A percentile compares a stretch with the other conserved stretches of the same genome.
Evolutionary conservation across 2,888 invertebrate genomes (phyloP).

Genomic region (Cephus spinipes): DNA sequence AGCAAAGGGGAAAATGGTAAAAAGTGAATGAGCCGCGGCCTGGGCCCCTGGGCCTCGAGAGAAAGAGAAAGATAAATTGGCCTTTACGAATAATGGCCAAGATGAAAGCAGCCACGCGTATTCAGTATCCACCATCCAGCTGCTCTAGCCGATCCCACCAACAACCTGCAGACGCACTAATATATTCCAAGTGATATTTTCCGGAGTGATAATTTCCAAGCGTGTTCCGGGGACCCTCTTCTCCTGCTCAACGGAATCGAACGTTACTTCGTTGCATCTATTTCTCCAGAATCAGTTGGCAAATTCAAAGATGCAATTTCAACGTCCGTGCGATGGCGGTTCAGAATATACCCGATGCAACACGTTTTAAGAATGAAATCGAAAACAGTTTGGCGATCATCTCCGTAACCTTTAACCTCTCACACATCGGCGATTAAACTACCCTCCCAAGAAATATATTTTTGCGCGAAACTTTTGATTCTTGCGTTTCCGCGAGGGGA

Average conservation of each 20-base stretch:
- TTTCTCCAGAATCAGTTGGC: too few species aligned
- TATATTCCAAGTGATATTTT: constrained; percentile 43
- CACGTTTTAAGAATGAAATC: too few species aligned
- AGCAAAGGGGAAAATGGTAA: constrained; percentile 29
- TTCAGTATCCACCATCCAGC: neutral
- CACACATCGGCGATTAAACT: constrained; percentile 14
- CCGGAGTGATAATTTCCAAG: too few species aligned
- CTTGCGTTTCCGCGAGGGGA: constrained; percentile 24
- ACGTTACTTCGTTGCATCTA: too few species aligned
- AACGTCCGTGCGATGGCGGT: too few species aligned
- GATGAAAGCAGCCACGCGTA: constrained; percentile 28
- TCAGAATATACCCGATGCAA: too few species aligned
- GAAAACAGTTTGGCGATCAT: too few species aligned
- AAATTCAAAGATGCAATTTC: too few species aligned
- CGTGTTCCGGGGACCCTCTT: too few species aligned
- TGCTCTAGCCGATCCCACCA: constrained; percentile 10
- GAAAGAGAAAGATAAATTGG: constrained; percentile 13
- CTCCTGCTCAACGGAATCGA: too few species aligned
- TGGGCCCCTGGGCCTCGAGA: neutral
- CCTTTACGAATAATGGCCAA: constrained; percentile 33
- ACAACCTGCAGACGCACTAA: constrained; percentile 28
- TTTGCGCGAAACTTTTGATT: constrained; percentile 23
- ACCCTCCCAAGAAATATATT: constrained; percentile 15
- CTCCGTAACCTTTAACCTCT: too few species aligned
- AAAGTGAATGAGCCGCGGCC: constrained; percentile 27